Conservation (phyloP, 2,888 invertebrate genomes). For the Malachius bipustulatus region DNA sequence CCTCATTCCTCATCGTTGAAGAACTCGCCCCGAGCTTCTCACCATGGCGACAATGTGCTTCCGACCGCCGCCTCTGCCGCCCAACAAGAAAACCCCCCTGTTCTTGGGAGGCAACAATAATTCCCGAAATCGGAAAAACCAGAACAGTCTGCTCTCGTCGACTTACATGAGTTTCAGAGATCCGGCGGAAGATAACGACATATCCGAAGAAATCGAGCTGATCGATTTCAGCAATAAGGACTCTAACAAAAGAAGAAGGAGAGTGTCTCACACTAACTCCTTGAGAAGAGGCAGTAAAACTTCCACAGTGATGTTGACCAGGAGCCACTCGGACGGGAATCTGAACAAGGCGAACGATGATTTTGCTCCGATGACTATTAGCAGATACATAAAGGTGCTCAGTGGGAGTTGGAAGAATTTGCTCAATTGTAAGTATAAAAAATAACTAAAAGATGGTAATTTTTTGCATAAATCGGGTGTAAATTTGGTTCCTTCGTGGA, state of each 20-base stretch:
- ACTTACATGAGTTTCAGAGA: conserved; percentile 47
- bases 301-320: conserved; percentile 38
- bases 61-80: conserved; percentile 46
- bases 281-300: conserved; percentile 27
- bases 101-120: conserved; percentile 19
- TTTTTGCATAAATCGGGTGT: too few relatives aligned
- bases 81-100: conserved; percentile 37
- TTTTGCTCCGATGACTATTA: conserved; percentile 37
- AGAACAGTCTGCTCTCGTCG: conserved; percentile 36
- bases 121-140: conserved; percentile 20
- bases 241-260: conserved; percentile 22
- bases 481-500: too few relatives aligned
- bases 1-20: too few relatives aligned
- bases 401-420: conserved; percentile 74
- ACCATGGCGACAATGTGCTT: conserved; percentile 48
- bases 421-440: conserved; percentile 58
- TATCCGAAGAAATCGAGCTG: conserved; percentile 28
- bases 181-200: conserved; percentile 39
- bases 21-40: too few relatives aligned
- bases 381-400: conserved; percentile 61
- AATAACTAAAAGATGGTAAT: too few relatives aligned
- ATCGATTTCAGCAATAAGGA: conserved; percentile 18
- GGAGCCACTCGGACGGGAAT: conserved; percentile 64
- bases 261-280: conserved; percentile 39
- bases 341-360: conserved; percentile 34